Base-by-base conservation (phyloP, 2,797 vertebrate genomes). In the Lepidocolaptes lacrymiger region DNA sequence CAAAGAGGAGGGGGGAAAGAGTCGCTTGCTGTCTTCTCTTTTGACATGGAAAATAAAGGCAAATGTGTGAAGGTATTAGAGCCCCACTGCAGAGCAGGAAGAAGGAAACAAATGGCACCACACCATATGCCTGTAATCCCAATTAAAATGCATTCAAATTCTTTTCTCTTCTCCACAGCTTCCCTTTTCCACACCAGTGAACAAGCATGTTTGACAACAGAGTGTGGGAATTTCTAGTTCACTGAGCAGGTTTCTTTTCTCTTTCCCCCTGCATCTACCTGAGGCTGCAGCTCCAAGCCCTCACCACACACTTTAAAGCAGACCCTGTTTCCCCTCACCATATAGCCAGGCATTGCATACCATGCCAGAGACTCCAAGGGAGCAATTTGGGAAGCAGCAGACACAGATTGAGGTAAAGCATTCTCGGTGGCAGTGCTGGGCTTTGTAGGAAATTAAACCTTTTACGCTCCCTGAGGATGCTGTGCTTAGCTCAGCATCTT, bases 221-320 rank as follows among this genome's bases (percentile, higher is more conserved):
- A 66, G 78, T 96, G 93, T 95, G 88, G 89, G 88, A 85, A 89
- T 83, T 86, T 95, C 91, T 93, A 93, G 68, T 96, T 96, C 82
- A 85, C 61, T 91, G 78, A 96, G 83, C 75, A 71, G 54, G 75
- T 93, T 95, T 85, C 80, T 74, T 94, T 95, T 56, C 73, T 73
- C 15, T 54, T 67, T 39, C 44, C 52, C 54, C 55, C 32, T 76
- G 41, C 36, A 12, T 34, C 69, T 69, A 94, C 91, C 85, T 88
- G 93, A 72, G 73, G 44, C 69, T 93, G 85, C 79, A 73, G 77
- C 69, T 90, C 68, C 82, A 69, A 62, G 46, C 23, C 22, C 32
- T 87, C 0, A 1, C 32, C 3, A 7, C 4, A 4, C 13, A 2
- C 30, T 63, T 34, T 17, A 21, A 30, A 59, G 51, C 10, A 26